These are phyloP conservation scores for Lasioglossum morio DNA, from an alignment of 2,888 invertebrate species.

Conservation along the genomic window DNA sequence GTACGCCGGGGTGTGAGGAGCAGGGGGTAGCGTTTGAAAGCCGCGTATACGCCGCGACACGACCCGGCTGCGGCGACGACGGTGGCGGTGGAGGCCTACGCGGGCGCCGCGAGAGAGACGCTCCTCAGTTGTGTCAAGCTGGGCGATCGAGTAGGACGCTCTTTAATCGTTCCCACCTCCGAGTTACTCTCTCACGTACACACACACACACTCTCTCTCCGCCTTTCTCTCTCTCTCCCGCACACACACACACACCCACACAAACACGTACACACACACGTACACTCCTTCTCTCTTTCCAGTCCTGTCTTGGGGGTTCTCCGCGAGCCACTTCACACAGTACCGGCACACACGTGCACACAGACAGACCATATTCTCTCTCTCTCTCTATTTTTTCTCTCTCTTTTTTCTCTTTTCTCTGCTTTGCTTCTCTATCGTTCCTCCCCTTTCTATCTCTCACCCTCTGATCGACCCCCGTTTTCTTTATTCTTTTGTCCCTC, in stretches of 20 bases:
- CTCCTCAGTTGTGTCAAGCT: slow-evolving; percentile 84
- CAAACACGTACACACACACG: slow-evolving; percentile 19
- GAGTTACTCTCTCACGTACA: slow-evolving; percentile 76
- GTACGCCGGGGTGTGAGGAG: slow-evolving; percentile 62
- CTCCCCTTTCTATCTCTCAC: neutral
- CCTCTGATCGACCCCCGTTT: slow-evolving; percentile 10
- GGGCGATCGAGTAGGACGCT: slow-evolving; percentile 85
- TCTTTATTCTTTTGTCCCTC: neutral
- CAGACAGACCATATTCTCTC: slow-evolving; percentile 15
- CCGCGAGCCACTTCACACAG: slow-evolving; percentile 9
- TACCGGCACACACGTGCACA: slow-evolving; percentile 23
- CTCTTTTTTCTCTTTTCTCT: slow-evolving; percentile 26
- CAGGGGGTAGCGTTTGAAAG: slow-evolving; percentile 77
- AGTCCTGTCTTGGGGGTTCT: slow-evolving; percentile 27
- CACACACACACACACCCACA: slow-evolving; percentile 32
- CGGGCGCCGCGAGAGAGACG: slow-evolving; percentile 70
- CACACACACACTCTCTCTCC: slow-evolving; percentile 64
- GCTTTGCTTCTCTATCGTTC: neutral
- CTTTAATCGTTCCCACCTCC: slow-evolving; percentile 82
- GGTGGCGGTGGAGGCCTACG: slow-evolving; percentile 67
- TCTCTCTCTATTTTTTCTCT: slow-evolving; percentile 50
- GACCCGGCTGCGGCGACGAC: slow-evolving; percentile 68
- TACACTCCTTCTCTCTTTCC: slow-evolving; percentile 36
- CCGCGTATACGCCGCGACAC: slow-evolving; percentile 72
- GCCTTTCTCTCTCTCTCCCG: slow-evolving; percentile 59